phyloP scores from a whole-genome alignment of 2,888 invertebrate genomes.

The Apoda limacodes region DNA sequence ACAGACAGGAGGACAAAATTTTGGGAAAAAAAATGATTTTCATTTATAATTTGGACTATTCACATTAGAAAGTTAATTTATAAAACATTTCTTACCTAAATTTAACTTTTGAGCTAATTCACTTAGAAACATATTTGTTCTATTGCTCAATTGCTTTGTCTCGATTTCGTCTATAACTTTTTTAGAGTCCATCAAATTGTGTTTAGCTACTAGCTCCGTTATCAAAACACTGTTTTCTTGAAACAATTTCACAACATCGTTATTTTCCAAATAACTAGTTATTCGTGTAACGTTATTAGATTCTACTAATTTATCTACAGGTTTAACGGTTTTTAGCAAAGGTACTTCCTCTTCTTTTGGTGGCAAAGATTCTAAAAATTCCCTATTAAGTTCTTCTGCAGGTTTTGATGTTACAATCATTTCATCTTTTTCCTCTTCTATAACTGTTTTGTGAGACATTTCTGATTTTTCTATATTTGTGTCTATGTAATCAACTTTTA shows the following conservation, averaged over 20 bases:
- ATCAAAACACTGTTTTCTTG: slow-evolving; percentile 17
- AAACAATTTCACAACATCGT: slow-evolving; percentile 16
- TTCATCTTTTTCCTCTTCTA: slow-evolving; percentile 31
- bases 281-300: slow-evolving; percentile 25
- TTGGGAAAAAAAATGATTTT: background rate
- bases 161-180: slow-evolving; percentile 18
- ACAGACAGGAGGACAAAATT: too few species aligned
- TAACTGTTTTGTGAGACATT: too few species aligned
- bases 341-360: slow-evolving; percentile 24
- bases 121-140: slow-evolving; percentile 19
- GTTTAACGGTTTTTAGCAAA: slow-evolving; percentile 32
- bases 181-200: slow-evolving; percentile 12
- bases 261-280: slow-evolving; percentile 13
- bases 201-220: slow-evolving; percentile 15
- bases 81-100: slow-evolving; percentile 32
- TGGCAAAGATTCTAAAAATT: slow-evolving; percentile 51
- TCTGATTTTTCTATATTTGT: slow-evolving; percentile 29
- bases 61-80: background rate
- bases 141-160: slow-evolving; percentile 18
- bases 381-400: slow-evolving; percentile 50
- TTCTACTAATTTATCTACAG: slow-evolving; percentile 48
- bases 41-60: background rate
- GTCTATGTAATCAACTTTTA: too few species aligned
- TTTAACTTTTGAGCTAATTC: slow-evolving; percentile 31
- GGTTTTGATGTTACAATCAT: slow-evolving; percentile 35